Percentiles rank a stretch among this genome's conserved stretches.
Conservation (phyloP, 37 sponge, comb jelly and placozoan genomes). For the Oopsacas minuta region DNA sequence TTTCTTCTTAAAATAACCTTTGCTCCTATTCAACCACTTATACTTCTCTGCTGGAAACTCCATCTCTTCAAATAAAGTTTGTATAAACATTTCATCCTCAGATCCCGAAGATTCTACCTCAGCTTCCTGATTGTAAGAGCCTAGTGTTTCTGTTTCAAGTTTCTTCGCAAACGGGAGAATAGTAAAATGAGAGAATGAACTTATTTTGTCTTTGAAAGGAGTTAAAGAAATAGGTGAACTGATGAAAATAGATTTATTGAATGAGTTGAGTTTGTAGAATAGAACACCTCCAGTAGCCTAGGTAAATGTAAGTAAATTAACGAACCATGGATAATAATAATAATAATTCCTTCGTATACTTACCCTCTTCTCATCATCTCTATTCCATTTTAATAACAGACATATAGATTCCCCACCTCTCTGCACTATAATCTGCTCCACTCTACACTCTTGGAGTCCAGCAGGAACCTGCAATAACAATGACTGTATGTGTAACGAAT, state of each 20-base stretch:
- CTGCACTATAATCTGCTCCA: slow-evolving; percentile 14
- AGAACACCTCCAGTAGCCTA: background rate
- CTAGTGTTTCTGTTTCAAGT: background rate
- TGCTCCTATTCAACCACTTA: background rate
- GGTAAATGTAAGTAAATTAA: background rate
- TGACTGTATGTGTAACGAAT: background rate
- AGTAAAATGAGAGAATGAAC: background rate
- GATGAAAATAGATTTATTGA: background rate
- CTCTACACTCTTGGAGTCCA: background rate
- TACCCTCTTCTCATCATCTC: background rate
- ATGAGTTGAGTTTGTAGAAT: background rate
- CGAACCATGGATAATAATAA: background rate
- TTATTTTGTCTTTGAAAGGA: background rate
- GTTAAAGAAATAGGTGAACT: background rate
- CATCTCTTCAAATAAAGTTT: background rate
- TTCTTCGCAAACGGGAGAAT: background rate
- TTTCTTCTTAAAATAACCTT: background rate
- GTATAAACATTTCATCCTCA: background rate
- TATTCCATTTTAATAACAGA: background rate
- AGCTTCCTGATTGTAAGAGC: background rate
- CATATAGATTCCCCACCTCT: background rate
- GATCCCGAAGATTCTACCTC: background rate
- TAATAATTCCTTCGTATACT: background rate
- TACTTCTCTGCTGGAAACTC: background rate
- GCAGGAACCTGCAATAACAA: background rate